Evolutionary conservation across 2,113 vertebrate species (phyloP), one percentile per base, ranked within the genome.

Genomic region (Paramisgurnus dabryanus): DNA sequence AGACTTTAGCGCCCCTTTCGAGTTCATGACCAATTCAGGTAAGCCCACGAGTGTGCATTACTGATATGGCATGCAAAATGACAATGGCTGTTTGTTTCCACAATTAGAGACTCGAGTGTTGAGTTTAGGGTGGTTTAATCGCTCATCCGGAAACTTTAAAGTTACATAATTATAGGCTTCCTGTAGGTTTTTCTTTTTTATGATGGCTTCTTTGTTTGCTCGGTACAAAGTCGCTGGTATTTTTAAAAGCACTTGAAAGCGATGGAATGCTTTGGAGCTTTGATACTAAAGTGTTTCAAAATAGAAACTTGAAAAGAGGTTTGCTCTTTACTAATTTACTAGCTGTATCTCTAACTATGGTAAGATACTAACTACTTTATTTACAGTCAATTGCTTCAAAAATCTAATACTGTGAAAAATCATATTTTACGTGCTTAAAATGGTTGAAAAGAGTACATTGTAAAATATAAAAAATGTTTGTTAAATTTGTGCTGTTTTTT

Each of bases 11-110:
- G 87, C 94, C 7, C 95, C 97, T 0, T 94, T 98, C 80, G 97
- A 99, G 82, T 97, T 98, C 89, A 96, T 96, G 76, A 99, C 97
- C 15, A 98, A 98, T 87, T 98, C 97, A 92, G 97, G 97, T 98
- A 92, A 70, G 63, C 7, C 49, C 8, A 34, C 47, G 0, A 47
- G 9, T 61, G 58, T 15, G 4, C 73, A 67, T 50, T 66, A 53
- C 27, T 18, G 74, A n/a, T 60, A 65, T 50, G 11, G 58, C 49
- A 76, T 41, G 63, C 17, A 47, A 70, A 79, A 45, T 7, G 6
- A 66, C 74, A 66, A 55, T 77, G 49, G 15, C 5, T 39, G 18
- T 76, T 64, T 34, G 43, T 64, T 82, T 17, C 41, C 67, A 74
- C 73, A 80, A 70, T 72, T 39, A 78, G 15, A 55, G 61, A 53